These are phyloP conservation scores for Euwallacea fornicatus DNA, from an alignment of 1,140 invertebrate species.

Conservation along the genomic window DNA sequence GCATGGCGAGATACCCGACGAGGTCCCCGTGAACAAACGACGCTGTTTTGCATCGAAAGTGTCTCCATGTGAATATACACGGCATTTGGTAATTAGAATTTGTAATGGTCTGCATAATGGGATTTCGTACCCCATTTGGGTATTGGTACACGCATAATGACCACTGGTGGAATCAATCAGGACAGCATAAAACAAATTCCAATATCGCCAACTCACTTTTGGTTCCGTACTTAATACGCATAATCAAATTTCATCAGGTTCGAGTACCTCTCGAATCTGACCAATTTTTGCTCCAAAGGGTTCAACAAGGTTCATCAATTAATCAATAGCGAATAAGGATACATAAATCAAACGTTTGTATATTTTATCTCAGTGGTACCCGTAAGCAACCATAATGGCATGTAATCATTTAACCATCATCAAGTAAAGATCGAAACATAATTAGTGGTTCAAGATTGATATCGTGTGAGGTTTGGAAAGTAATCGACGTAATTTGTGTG, in stretches of 20 bases:
- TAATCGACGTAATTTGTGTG: slow-evolving; percentile 12
- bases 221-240: no score
- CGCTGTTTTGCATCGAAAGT: slow-evolving; percentile 19
- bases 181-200: no score
- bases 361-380: not conserved
- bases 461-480: slow-evolving; percentile 15
- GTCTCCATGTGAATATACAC: slow-evolving; percentile 11
- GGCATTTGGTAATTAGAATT: slow-evolving; percentile 17
- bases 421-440: slow-evolving; percentile 8
- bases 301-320: no score
- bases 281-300: no score
- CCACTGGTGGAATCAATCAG: no score
- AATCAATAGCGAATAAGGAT: no score
- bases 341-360: not conserved
- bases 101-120: slow-evolving; percentile 5
- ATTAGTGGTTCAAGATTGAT: not conserved
- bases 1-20: slow-evolving; percentile 25
- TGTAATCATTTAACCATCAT: slow-evolving; percentile 6
- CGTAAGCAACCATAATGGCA: not conserved
- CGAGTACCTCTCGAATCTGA: no score
- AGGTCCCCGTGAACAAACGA: slow-evolving; percentile 20
- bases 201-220: no score
- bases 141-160: no score
- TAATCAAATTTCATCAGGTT: no score
- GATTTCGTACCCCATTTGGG: not conserved